A percentile compares a stretch with the other conserved stretches of the same genome.
phyloP scores from a whole-genome alignment of 2,113 vertebrate genomes.

The Lepus timidus region DNA sequence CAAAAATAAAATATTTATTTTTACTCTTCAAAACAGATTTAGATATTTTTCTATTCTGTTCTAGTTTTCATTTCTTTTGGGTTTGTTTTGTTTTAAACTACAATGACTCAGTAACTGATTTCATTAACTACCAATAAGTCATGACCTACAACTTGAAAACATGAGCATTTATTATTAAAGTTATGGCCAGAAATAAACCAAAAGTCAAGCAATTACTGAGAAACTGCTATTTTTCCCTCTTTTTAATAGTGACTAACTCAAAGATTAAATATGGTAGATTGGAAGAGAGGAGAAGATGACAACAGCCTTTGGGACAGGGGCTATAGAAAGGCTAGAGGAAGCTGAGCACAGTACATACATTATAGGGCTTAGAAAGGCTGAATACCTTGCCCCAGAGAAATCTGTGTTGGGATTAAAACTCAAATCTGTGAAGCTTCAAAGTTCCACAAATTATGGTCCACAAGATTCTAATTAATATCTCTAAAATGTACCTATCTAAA shows the following conservation, averaged over 20 bases:
- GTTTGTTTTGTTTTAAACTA: background rate
- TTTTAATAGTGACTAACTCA: background rate
- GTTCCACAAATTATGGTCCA: background rate
- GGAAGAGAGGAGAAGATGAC: background rate
- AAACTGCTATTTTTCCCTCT: background rate
- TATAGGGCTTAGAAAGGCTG: background rate
- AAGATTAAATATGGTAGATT: background rate
- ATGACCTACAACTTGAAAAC: background rate
- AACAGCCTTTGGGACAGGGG: fast-evolving
- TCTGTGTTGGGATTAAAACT: background rate
- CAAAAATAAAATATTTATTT: background rate
- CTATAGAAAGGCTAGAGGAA: fast-evolving
- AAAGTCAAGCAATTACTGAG: background rate
- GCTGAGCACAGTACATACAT: background rate
- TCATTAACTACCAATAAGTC: background rate
- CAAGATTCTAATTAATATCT: background rate
- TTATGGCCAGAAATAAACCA: background rate
- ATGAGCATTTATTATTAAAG: background rate
- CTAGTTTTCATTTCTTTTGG: background rate
- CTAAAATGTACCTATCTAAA: constrained; percentile 10
- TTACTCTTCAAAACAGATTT: background rate
- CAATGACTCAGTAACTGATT: background rate
- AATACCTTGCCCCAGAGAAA: background rate
- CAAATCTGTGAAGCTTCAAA: background rate
- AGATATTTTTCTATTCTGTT: background rate